Percentiles rank a stretch among this genome's conserved stretches.
These are phyloP conservation scores for Dolichallabes microphthalmus DNA, from an alignment of 2,113 vertebrate species.

Conservation along the genomic window DNA sequence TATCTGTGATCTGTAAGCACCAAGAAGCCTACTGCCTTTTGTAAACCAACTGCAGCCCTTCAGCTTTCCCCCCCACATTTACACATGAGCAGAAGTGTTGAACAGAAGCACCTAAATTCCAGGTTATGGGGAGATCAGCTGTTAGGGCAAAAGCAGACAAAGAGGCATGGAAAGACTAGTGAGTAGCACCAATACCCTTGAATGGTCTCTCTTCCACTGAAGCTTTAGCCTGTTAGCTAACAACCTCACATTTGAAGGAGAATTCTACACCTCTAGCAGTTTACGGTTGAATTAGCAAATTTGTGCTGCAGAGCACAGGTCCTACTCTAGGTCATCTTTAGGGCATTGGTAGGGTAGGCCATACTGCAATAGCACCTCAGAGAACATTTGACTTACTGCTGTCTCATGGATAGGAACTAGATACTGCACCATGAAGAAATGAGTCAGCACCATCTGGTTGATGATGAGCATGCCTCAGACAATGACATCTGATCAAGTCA, in stretches of 20 bases:
- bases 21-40: conserved; percentile 56
- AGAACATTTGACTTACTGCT: conserved; percentile 1
- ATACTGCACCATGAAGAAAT: conserved; percentile 36
- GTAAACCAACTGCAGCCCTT: conserved; percentile 53
- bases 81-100: conserved; percentile 33
- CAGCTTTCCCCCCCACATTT: not conserved
- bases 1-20: conserved; percentile 64
- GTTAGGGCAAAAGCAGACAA: conserved; percentile 26
- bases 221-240: conserved; percentile 11
- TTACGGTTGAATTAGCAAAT: not conserved
- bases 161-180: conserved; percentile 38
- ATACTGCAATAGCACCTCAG: conserved; percentile 45
- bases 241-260: not conserved
- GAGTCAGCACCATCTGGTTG: conserved; percentile 46
- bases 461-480: not conserved
- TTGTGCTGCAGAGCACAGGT: conserved; percentile 18
- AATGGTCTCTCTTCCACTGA: conserved; percentile 11
- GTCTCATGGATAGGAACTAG: conserved; percentile 19
- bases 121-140: conserved; percentile 2
- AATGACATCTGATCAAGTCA: conserved; percentile 3
- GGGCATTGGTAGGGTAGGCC: conserved; percentile 27
- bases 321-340: conserved; percentile 15
- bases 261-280: conserved; percentile 11
- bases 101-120: conserved; percentile 42
- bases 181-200: conserved; percentile 46